Conservation (phyloP, 2,888 invertebrate genomes). For the Platynereis dumerilii region DNA sequence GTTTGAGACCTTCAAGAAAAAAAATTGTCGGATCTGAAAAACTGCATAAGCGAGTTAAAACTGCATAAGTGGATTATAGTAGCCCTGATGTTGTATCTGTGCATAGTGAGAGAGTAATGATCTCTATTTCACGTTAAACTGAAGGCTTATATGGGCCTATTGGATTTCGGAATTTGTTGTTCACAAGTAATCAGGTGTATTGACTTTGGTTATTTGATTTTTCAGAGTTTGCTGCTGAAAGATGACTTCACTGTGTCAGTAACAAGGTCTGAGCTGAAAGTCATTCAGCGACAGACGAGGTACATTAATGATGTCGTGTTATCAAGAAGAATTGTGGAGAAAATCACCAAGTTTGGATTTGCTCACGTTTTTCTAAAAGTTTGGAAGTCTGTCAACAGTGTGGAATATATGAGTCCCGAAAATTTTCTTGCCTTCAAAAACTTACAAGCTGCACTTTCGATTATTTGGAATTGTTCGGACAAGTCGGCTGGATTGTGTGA, state of each 20-base stretch:
- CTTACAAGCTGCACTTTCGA: constrained; percentile 44
- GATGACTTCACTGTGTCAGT: constrained; percentile 29
- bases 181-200: too few species aligned
- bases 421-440: constrained; percentile 39
- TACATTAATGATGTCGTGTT: constrained; percentile 38
- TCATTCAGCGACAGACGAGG: constrained; percentile 38
- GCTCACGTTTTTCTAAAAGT: constrained; percentile 37
- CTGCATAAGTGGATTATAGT: too few species aligned
- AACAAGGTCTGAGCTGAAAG: constrained; percentile 31
- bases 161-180: too few species aligned
- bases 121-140: too few species aligned
- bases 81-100: too few species aligned
- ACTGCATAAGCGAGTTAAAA: too few species aligned
- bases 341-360: constrained; percentile 37
- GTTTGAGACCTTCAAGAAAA: too few species aligned
- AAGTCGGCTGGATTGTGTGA: constrained; percentile 47
- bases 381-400: constrained; percentile 35
- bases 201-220: neutral
- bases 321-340: constrained; percentile 34
- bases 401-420: constrained; percentile 28
- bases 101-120: too few species aligned
- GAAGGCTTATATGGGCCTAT: too few species aligned
- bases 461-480: constrained; percentile 54
- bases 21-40: too few species aligned
- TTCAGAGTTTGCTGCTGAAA: constrained; percentile 31